Evolutionary conservation across 2,113 vertebrate species (phyloP), one percentile per base, ranked within the genome.

Genomic region (Myiagra hebetior): DNA sequence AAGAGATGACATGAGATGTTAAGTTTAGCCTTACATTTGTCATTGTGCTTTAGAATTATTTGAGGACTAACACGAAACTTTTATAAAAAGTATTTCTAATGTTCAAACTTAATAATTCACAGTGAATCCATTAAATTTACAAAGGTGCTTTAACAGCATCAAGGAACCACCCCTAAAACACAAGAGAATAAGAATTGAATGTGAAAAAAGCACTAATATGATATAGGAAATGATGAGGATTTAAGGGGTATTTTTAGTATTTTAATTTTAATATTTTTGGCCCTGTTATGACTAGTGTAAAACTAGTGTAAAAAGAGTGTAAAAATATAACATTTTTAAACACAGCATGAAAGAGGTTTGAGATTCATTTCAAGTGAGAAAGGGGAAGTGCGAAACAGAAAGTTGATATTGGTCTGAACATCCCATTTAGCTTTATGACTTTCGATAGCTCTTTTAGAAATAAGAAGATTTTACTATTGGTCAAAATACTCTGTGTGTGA

Each of bases 1-100:
- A 94, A 82, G 93, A 91, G n/a, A 50, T 95, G 85, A 84, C 68
- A 75, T 56, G 75, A 93, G 74, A 74, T 91, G 65, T 80, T 93
- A 96, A 63, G 80, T 89, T 94, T 77, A 87, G 57, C 95, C 89
- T 95, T 83, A 33, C 86, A 91, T 97, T 97, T 97, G 68, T 95
- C 85, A 75, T 74, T 52, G 53, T n/a, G 33, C 81, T 97, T 97
- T 87, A 95, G 87, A 63, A 85, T 95, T 85, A 85, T 93, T 91
- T 93, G 95, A 92, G 26, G 18, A 65, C 69, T 60, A 95, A 73
- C 20, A 22, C 37, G 90, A 97, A 96, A 76, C 82, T 7, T 88
- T 97, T 89, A 74, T 52, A 53, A 91, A 94, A 97, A 79, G 19
- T 17, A 60, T 85, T 95, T 87, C 22, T 86, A 70, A 87, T 81